Conservation (phyloP, 2,113 vertebrate species). For the Oreochromis spilurus region DNA sequence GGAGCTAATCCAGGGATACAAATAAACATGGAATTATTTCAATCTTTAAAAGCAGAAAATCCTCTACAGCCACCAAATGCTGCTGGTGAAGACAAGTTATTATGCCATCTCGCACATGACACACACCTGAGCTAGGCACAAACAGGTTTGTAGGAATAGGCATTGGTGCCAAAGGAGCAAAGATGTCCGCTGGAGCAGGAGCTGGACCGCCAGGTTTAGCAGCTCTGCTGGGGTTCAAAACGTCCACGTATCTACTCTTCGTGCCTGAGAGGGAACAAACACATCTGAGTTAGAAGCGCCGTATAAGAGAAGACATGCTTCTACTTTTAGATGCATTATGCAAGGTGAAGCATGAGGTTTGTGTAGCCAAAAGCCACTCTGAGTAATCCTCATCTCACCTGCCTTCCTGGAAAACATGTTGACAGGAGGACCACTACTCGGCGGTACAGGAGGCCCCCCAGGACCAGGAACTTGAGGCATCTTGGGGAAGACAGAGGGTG, state of each 20-base stretch:
- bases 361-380: neutral
- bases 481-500: conserved; percentile 82
- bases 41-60: neutral
- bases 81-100: neutral
- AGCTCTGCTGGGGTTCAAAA: conserved; percentile 82
- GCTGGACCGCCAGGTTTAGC: conserved; percentile 63
- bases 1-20: conserved; percentile 58
- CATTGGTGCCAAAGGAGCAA: conserved; percentile 92
- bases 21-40: neutral
- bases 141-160: conserved; percentile 84
- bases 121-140: conserved; percentile 83
- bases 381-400: conserved; percentile 70
- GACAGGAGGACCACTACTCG: conserved; percentile 67
- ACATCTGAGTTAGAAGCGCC: neutral
- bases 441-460: conserved; percentile 59
- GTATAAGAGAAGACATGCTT: neutral
- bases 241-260: conserved; percentile 87
- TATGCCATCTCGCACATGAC: neutral
- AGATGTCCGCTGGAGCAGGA: conserved; percentile 83
- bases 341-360: neutral
- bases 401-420: conserved; percentile 94
- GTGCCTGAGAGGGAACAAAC: conserved; percentile 55
- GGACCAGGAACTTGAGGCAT: conserved; percentile 63
- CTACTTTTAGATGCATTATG: neutral
- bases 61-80: neutral